Evolutionary conservation across 2,888 invertebrate genomes (phyloP), one percentile per base, ranked within the genome.

Genomic region (Polietes domitor): DNA sequence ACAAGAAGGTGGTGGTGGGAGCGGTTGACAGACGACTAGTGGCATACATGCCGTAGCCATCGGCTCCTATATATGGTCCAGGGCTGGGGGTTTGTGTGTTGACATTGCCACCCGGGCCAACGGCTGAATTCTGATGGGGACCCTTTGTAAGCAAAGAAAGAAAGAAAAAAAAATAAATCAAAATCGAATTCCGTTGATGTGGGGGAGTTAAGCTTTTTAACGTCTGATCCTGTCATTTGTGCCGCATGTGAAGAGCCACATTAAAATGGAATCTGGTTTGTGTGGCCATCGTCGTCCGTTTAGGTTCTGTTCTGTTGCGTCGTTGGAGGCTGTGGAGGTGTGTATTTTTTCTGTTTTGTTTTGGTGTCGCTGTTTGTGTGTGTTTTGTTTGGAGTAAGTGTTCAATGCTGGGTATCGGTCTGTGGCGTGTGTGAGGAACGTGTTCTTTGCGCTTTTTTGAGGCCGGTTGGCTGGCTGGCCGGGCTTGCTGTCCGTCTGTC

Each of bases 1-100:
- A 93, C 86, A 95, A 93, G 91, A 95, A 95, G 68, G 95, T 90
- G 58, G 91, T 89, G 81, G 90, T 87, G 81, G 90, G 89, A 72
- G 91, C 91, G 68, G 90, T 89, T 61, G 91, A 89, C 83, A 92
- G 87, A 41, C 92, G 89, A 82, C 85, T 88, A 68, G 91, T 89
- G 77, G 92, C 89, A 77, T 92, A 92, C 92, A 92, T 92, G 87
- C 92, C 92, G 88, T 92, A 92, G 80, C 90, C 90, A 86, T 92
- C 92, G 85, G 91, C 87, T 74, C 91, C 90, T 74, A 92, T 92
- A 72, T 92, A 92, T 24, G 92, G 92, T 2, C 92, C 92, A 65
- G 92, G 92, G 85, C 92, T 92, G 86, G 92, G 92, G 68, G 91
- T 91, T 86, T 92, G 92, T 77, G 91, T 89, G 82, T 91, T 92